Evolutionary conservation across 2,113 vertebrate species (phyloP), one percentile per base, ranked within the genome.

Genomic region (Scatophagus argus): DNA sequence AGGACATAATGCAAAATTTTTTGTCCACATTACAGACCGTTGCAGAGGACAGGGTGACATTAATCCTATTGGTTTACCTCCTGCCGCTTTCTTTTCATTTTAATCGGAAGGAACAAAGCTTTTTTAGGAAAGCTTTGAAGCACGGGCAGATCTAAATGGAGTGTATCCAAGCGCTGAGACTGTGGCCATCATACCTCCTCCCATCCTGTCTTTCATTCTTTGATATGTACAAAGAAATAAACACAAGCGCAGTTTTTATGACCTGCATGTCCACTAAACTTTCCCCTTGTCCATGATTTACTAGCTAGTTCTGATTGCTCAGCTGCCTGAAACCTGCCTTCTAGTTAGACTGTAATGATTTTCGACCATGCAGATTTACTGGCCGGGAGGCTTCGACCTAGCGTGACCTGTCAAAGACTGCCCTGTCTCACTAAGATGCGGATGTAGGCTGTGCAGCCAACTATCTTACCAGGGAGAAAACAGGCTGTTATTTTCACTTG

Each of bases 261-360:
- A 36, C 38, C 31, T 13, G 11, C 6, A 1, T 46, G n/a, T 23
- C 13, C 14, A 8, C 31, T 16, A 55, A 21, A 5, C 34, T 63
- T 44, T 21, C 4, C 23, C 38, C 7, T 55, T 14, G 44, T 82
- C 6, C 1, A 43, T 77, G 75, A 80, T 84, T 82, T 62, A 55
- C 77, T 11, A 12, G 43, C 39, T 9, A 2, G 3, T n/a, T 55
- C 21, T 62, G 14, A 83, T 85, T 71, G 67, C 79, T 68, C 34
- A 0, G 29, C 66, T 55, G 73, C 49, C 6, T 47, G 10, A 51
- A 55, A 13, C 47, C 41, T 19, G 34, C 23, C 25, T 16, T 79
- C 60, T 34, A 19, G 67, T 74, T 38, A 23, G 10, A 41, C 16
- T 32, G n/a, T 39, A 73, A n/a, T 27, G 70, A 51, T 12, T 27